Evolutionary conservation across 2,797 vertebrate species (phyloP).

Genomic region (Gallinago nigripennis): DNA sequence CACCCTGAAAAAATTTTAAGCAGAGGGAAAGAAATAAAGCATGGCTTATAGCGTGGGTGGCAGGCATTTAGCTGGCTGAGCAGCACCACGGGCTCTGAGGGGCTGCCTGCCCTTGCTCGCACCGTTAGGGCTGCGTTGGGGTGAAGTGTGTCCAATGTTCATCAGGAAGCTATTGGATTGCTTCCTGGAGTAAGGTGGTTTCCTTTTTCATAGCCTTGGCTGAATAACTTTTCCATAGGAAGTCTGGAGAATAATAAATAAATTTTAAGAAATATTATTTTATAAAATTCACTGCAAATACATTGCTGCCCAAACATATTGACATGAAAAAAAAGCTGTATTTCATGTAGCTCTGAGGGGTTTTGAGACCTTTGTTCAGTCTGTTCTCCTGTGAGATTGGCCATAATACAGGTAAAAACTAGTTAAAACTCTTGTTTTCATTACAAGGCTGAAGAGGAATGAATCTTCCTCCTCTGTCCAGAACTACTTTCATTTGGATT

Average conservation of each 20-base stretch:
- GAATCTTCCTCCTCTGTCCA: slow-evolving; percentile 87
- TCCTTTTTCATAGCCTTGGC: neutral
- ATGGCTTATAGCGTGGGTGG: fast-evolving
- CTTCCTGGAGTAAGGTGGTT: neutral
- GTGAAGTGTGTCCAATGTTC: neutral
- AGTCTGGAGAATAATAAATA: neutral
- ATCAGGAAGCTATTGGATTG: neutral
- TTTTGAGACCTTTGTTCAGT: neutral
- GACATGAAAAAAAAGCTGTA: neutral
- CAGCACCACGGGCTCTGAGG: neutral
- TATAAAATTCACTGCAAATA: neutral
- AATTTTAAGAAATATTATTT: neutral
- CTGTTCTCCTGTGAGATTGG: neutral
- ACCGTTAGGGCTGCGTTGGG: neutral
- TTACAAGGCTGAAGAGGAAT: slow-evolving; percentile 85
- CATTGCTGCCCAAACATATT: neutral
- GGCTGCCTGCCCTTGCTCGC: neutral
- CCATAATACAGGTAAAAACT: neutral
- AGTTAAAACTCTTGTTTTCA: neutral
- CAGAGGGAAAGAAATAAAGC: neutral
- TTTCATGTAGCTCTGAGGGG: neutral
- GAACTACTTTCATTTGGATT: slow-evolving; percentile 92
- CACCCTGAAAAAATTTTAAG: neutral
- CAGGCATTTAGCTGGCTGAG: neutral
- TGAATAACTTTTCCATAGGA: neutral